A percentile compares a stretch with the other conserved stretches of the same genome.
phyloP scores from a whole-genome alignment of 2,797 vertebrate species.

The Sandelia bainsii region DNA sequence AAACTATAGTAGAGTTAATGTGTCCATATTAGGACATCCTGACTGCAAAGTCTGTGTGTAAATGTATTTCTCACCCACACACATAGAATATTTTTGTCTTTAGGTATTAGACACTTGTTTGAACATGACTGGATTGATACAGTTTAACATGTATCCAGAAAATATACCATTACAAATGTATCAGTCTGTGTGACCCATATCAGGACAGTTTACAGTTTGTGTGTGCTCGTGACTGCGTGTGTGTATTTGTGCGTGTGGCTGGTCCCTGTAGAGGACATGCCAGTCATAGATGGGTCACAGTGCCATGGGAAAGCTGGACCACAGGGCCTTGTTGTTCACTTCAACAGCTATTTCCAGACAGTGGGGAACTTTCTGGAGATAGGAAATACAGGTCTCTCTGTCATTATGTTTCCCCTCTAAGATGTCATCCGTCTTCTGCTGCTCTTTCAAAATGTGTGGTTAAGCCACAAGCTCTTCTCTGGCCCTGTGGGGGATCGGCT shows the following conservation, averaged over 20 bases:
- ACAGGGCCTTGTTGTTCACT: slow-evolving; percentile 76
- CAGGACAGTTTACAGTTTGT: neutral
- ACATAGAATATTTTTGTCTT: neutral
- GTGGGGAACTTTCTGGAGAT: slow-evolving; percentile 63
- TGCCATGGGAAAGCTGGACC: slow-evolving; percentile 83
- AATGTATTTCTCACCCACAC: neutral
- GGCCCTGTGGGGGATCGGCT: neutral
- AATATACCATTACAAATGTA: neutral
- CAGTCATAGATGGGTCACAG: slow-evolving; percentile 80
- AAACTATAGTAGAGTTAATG: neutral
- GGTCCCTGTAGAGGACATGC: slow-evolving; percentile 72
- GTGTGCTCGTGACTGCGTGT: slow-evolving; percentile 15
- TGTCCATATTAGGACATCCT: slow-evolving; percentile 38
- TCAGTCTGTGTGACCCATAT: neutral
- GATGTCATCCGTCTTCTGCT: slow-evolving; percentile 62
- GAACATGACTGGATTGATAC: neutral
- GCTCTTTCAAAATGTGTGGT: slow-evolving; percentile 43
- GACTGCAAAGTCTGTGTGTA: slow-evolving; percentile 12
- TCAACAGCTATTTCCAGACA: slow-evolving; percentile 81
- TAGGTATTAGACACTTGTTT: neutral
- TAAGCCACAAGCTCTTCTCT: slow-evolving; percentile 30
- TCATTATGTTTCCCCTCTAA: slow-evolving; percentile 49
- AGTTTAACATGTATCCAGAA: slow-evolving; percentile 7
- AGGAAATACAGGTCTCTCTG: slow-evolving; percentile 75
- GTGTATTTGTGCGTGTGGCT: slow-evolving; percentile 47